Evolutionary conservation across 1,140 invertebrate genomes (phyloP).

Genomic region (Aphelenchoides avenae): DNA sequence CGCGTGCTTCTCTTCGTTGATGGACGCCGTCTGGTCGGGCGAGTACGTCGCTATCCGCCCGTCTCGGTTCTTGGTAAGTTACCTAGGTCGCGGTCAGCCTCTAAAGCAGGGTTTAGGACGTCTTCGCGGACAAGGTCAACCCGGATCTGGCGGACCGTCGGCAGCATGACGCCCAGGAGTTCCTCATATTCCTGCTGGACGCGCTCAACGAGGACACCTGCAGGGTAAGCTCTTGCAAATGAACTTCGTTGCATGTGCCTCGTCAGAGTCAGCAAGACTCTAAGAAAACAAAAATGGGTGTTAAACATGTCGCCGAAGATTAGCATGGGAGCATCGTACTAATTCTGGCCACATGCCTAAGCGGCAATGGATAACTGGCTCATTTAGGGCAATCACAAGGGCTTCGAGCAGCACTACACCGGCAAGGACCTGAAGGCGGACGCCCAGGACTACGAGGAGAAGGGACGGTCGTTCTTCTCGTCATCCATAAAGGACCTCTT

Average conservation of each 20-base stretch:
- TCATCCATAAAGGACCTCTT: conserved; percentile 18
- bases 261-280: too few relatives aligned
- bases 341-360: too few relatives aligned
- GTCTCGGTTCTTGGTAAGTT: conserved; percentile 18
- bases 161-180: conserved; percentile 29
- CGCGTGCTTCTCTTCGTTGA: conserved; percentile 19
- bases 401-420: conserved; percentile 22
- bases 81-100: too few relatives aligned
- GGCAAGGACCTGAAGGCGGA: conserved; percentile 3
- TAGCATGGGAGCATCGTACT: too few relatives aligned
- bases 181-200: conserved; percentile 21
- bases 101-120: too few relatives aligned
- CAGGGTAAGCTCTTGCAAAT: conserved; percentile 6
- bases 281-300: too few relatives aligned
- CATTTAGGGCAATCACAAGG: too few relatives aligned
- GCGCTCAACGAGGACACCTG: conserved; percentile 20
- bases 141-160: conserved; percentile 8
- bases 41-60: conserved; percentile 12
- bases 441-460: conserved; percentile 12
- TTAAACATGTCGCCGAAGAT: too few relatives aligned
- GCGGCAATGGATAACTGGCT: too few relatives aligned
- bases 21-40: conserved; percentile 24
- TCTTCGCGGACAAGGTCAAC: conserved; percentile 5
- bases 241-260: too few relatives aligned
- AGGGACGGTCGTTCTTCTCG: conserved; percentile 8